Evolutionary conservation across 2,113 vertebrate species (phyloP), one percentile per base, ranked within the genome.

Genomic region (Platycercus adscitus): DNA sequence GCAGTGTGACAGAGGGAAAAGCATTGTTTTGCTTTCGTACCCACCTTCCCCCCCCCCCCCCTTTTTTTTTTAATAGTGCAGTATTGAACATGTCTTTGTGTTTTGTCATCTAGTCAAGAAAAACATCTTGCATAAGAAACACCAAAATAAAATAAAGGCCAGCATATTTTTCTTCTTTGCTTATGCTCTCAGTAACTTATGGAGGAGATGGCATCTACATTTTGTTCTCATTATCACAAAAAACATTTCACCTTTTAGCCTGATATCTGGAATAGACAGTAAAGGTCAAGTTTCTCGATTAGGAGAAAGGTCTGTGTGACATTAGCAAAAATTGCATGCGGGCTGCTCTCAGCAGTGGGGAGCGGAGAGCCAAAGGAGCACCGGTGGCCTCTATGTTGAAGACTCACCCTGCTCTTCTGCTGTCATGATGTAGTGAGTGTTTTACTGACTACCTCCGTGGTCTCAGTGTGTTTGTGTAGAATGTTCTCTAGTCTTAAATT

Each of bases 211-310:
- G 50, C 53, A 80, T 82, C 64, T 73, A 47, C 55, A 14, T 82
- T 86, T 93, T 71, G 29, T 83, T 50, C 82, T 95, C 66, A 81
- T 82, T 96, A 91, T 71, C 31, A 7, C n/a, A 26, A 71, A 69
- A 91, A 95, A 29, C 35, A 11, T 73, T 83, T 81, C 50, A 71
- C 75, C 84, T 75, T 85, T 89, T 64, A 91, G 88, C 41, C 50
- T 0, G 2, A 35, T 91, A 35, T 29, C 66, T 21, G 24, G 49
- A 64, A 6, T 12, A 55, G 33, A 33, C 19, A 4, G 35, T 14
- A 94, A 96, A 96, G 85, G 94, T 95, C 85, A 93, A 46, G 79
- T 64, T 81, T 66, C 37, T 53, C 21, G 49, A 80, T 89, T 55
- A 81, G 46, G 53, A 50, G n/a, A 93, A 77, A 91, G 63, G 58